Evolutionary conservation across 2,797 vertebrate genomes (phyloP).

Genomic region (Hydrophis major): DNA sequence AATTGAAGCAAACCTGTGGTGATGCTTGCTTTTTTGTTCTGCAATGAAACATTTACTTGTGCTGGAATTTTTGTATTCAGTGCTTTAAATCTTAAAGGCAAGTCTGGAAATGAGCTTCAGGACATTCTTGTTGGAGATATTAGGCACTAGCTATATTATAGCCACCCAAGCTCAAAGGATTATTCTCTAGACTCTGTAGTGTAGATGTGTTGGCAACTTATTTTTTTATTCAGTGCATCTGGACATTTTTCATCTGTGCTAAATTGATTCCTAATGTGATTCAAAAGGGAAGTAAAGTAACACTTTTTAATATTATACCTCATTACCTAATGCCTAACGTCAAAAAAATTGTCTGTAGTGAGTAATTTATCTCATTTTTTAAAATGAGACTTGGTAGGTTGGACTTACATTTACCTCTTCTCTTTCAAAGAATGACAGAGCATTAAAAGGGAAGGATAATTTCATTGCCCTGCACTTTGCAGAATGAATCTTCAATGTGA

Average conservation of each 20-base stretch:
- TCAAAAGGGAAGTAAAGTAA: constrained; percentile 58
- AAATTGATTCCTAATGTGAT: constrained; percentile 68
- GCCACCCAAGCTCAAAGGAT: not conserved
- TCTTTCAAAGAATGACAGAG: constrained; percentile 44
- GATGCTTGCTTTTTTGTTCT: not conserved
- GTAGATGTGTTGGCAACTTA: constrained; percentile 13
- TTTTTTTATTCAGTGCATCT: constrained; percentile 45
- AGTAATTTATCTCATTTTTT: not conserved
- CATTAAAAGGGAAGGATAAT: not conserved
- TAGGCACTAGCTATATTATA: not conserved
- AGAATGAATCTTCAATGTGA: constrained; percentile 53
- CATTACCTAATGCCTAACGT: constrained; percentile 18
- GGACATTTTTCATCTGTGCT: constrained; percentile 43
- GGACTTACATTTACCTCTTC: constrained; percentile 26
- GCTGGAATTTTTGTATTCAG: not conserved
- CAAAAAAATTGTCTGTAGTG: not conserved
- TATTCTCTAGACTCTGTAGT: not conserved
- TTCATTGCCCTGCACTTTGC: constrained; percentile 18
- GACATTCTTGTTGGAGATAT: not conserved
- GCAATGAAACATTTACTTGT: fast-evolving
- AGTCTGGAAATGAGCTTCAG: not conserved
- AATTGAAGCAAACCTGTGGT: not conserved
- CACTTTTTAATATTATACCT: constrained; percentile 54
- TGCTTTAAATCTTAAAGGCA: not conserved
- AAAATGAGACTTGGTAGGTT: not conserved